Base-by-base conservation (phyloP, 2,888 invertebrate species). In the Lasioglossum leucozonium region DNA sequence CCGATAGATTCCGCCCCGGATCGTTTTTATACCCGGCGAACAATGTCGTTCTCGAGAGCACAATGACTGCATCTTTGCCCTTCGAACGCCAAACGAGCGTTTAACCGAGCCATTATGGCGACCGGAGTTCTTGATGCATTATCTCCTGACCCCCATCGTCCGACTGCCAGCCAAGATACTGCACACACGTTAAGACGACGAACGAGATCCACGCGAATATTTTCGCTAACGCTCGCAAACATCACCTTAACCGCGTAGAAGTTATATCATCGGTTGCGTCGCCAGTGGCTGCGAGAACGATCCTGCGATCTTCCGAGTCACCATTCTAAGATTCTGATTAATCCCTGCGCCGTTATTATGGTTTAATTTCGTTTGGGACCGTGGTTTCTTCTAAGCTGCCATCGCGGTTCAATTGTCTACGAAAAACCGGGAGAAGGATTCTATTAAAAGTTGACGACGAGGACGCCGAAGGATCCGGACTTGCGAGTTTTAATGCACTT, bases 381-480 rank as follows among this genome's bases (percentile, higher is more conserved):
- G 58, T 58, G 58, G 69, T 37, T 73, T 79, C 79, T 78, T 87
- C 84, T 75, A 81, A 78, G 79, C 85, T 71, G 84, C 83, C 88
- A 82, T 88, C 84, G 84, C 86, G 87, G 90, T 88, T 92, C 92
- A 91, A 93, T 93, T 92, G 92, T 92, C 88, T 91, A 88, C 86
- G 88, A 90, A 87, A 87, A 89, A 86, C 83, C 83, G 79, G 89
- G 86, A 87, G 87, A 92, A 89, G 91, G 92, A 93, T 92, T 92
- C 93, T 92, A 93, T 93, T 93, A 93, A 93, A 93, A 93, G 92
- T 93, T 93, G 92, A 92, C 91, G 92, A 89, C 89, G 90, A 78
- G 79, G 83, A 89, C 87, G 86, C 77, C 86, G 89, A 86, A 86
- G 86, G 85, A 88, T 88, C 88, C 89, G 88, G 90, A 91, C 91